phyloP scores from a whole-genome alignment of 2,113 vertebrate species.

The Hiodon alosoides region DNA sequence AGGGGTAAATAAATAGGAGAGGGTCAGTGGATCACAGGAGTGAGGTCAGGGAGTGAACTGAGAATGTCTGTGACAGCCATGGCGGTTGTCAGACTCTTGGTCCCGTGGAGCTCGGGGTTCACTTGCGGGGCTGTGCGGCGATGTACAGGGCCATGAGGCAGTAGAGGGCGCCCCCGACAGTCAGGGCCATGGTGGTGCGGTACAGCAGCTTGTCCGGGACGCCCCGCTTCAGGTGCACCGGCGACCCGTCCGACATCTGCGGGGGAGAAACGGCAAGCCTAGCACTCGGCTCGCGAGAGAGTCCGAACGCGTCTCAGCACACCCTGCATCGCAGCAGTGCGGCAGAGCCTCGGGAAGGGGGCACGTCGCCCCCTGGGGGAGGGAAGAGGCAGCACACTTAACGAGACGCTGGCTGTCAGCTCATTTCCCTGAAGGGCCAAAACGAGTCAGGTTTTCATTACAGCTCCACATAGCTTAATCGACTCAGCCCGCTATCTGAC shows the following conservation, averaged over 20 bases:
- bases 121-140: conserved; percentile 74
- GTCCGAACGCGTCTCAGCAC: too few relatives aligned
- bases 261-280: conserved; percentile 17
- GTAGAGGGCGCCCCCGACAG: conserved; percentile 83
- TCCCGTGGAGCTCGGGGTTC: conserved; percentile 30
- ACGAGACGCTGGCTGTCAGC: too few relatives aligned
- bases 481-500: too few relatives aligned
- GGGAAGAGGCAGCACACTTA: too few relatives aligned
- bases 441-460: too few relatives aligned
- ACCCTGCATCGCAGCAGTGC: not conserved
- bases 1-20: not conserved
- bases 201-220: conserved; percentile 72
- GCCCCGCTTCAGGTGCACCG: conserved; percentile 70
- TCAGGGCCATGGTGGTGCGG: conserved; percentile 94
- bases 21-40: not conserved
- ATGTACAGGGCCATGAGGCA: conserved; percentile 87
- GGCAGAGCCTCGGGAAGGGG: too few relatives aligned
- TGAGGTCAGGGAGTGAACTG: not conserved
- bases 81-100: not conserved
- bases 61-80: too few relatives aligned
- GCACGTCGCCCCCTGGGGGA: too few relatives aligned
- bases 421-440: too few relatives aligned
- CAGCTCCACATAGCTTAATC: too few relatives aligned
- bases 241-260: conserved; percentile 67
- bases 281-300: too few relatives aligned